phyloP scores from a whole-genome alignment of 2,888 invertebrate species.

The Sabatieria punctata region DNA sequence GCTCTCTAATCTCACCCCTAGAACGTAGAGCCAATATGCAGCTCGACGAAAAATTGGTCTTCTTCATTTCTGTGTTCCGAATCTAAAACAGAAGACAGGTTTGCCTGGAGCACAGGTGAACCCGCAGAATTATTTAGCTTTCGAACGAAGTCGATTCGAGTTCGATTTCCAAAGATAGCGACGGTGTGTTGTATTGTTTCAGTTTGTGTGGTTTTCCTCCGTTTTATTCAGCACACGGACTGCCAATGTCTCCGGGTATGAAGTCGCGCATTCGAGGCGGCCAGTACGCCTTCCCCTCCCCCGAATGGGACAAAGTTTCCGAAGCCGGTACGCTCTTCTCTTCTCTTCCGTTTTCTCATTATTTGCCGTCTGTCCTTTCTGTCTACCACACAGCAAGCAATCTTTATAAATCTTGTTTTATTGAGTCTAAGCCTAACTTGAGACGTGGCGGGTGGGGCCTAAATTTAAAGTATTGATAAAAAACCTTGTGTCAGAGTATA shows the following conservation, averaged over 20 bases:
- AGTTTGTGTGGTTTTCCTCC: slow-evolving; percentile 91
- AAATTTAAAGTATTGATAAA: too few relatives aligned
- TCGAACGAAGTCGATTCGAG: too few relatives aligned
- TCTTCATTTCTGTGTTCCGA: not conserved
- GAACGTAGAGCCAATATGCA: not conserved
- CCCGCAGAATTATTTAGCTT: not conserved
- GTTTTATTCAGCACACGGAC: slow-evolving; percentile 91
- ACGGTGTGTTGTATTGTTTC: too few relatives aligned
- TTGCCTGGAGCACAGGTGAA: not conserved
- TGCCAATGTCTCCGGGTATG: slow-evolving; percentile 98
- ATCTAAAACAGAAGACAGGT: not conserved
- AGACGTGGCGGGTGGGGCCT: too few relatives aligned
- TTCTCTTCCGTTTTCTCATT: too few relatives aligned
- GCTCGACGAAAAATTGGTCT: not conserved
- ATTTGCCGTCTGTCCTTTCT: not conserved
- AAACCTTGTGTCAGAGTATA: too few relatives aligned
- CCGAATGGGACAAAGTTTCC: slow-evolving; percentile 87
- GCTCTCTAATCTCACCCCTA: not conserved
- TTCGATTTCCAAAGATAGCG: too few relatives aligned
- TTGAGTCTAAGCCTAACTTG: too few relatives aligned
- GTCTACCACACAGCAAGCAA: too few relatives aligned
- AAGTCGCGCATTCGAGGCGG: slow-evolving; percentile 85
- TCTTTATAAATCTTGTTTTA: too few relatives aligned
- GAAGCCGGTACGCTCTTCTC: slow-evolving; percentile 49
- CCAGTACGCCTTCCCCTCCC: slow-evolving; percentile 88